Base-by-base conservation (phyloP, 2,797 vertebrate species). In the Somateria mollissima region DNA sequence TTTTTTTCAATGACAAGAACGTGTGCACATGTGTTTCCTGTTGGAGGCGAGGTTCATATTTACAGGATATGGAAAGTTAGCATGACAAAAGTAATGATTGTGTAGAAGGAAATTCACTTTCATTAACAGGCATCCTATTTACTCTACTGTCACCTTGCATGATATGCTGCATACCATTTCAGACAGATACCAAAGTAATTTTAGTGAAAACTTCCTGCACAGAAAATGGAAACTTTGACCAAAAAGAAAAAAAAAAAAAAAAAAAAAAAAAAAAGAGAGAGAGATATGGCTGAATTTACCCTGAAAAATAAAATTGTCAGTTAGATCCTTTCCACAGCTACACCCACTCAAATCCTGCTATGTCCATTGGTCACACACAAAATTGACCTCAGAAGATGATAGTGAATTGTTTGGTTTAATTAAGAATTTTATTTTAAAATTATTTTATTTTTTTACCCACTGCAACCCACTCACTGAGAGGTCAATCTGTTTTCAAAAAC, bases 21-120 rank as follows among this genome's bases (percentile, higher is more conserved):
- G 10, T 84, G 72, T n/a, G 28, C 58, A 93, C 92, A 95, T 95
- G 73, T 97, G 96, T 95, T 97, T 97, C 96, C 97, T 97, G 95
- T 43, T 90, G 0, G 51, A 95, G 56, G 41, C 87, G 91, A 95
- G 84, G 90, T 89, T 96, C 94, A 22, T 84, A 95, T 92, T 92
- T 94, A 92, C 96, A 97, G 96, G 97, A 97, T 97, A 96, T 96
- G 95, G 95, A 97, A 96, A 88, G 75, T 95, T 95, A 96, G 64
- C 78, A 92, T 65, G 90, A 94, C 93, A 96, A 95, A 96, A 96
- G 81, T 80, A 96, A 96, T 96, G 90, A 92, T 65, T 62, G 36
- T 89, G 91, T 81, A 94, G 92, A 95, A 97, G 96, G 96, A 97
- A 97, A 94, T 84, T 93, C 92, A 95, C 95, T 97, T 94, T 94